Percentiles rank a stretch among this genome's conserved stretches.
These are phyloP conservation scores for Strigamia transsilvanica DNA, from an alignment of 2,888 invertebrate genomes.

Conservation along the genomic window DNA sequence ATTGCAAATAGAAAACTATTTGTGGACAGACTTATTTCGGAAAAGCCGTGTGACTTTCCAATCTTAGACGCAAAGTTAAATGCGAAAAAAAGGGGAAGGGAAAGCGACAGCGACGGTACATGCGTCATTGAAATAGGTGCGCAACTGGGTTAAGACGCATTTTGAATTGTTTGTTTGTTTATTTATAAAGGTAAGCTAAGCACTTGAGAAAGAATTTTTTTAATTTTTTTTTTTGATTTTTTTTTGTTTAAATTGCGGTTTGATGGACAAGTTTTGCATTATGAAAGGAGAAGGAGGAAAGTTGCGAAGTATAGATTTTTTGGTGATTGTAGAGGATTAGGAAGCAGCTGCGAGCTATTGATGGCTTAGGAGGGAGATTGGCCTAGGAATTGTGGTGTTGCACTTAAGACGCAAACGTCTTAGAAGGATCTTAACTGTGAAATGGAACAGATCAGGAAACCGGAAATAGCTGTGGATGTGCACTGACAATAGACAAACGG, in stretches of 20 bases:
- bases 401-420: slow-evolving; percentile 38
- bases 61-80: not conserved
- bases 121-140: not conserved
- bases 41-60: slow-evolving; percentile 24
- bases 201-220: no score
- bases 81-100: not conserved
- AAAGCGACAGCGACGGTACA: not conserved
- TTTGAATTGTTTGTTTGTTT: no score
- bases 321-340: slow-evolving; percentile 25
- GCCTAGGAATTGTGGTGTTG: slow-evolving; percentile 15
- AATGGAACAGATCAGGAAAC: slow-evolving; percentile 34
- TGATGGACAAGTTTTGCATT: not conserved
- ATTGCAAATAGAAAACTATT: slow-evolving; percentile 19
- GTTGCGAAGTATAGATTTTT: not conserved
- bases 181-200: no score
- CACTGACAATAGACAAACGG: slow-evolving; percentile 38
- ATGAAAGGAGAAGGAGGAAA: not conserved
- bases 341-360: slow-evolving; percentile 22
- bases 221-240: no score
- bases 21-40: not conserved
- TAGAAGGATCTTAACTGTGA: slow-evolving; percentile 38
- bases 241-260: no score
- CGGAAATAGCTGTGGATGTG: slow-evolving; percentile 35
- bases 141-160: no score
- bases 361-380: slow-evolving; percentile 29